Conservation (phyloP, 2,888 invertebrate genomes). For the Nomada flava region DNA sequence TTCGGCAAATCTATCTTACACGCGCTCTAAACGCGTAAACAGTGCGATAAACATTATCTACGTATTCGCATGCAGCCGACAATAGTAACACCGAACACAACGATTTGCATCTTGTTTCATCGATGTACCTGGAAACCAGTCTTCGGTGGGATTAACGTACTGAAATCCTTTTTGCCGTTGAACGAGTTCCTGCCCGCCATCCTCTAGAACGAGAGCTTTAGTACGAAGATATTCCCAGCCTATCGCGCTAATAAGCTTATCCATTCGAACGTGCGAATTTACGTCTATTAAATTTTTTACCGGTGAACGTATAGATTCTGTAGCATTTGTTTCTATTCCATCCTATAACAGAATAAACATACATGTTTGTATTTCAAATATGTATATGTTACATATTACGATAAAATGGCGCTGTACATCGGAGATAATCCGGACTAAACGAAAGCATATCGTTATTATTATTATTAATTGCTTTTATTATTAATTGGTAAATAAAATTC, state of each 20-base stretch:
- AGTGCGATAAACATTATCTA: background rate
- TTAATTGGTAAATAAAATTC: background rate
- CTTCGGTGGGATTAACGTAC: constrained; percentile 93
- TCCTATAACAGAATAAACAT: constrained; percentile 85
- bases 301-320: constrained; percentile 92
- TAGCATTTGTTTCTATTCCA: constrained; percentile 93
- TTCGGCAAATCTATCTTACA: background rate
- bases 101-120: background rate
- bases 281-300: constrained; percentile 93
- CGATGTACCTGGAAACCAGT: constrained; percentile 92
- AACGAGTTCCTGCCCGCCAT: constrained; percentile 90
- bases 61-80: background rate
- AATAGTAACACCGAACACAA: background rate
- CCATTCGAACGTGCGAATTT: constrained; percentile 89
- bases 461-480: background rate
- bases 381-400: too few relatives aligned
- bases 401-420: too few relatives aligned
- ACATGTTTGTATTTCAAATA: background rate
- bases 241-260: constrained; percentile 91
- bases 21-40: background rate
- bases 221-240: constrained; percentile 94
- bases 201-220: constrained; percentile 87
- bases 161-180: constrained; percentile 93
- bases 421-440: too few relatives aligned
- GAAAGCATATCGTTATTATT: too few relatives aligned